A percentile compares a stretch with the other conserved stretches of the same genome.
These are phyloP conservation scores for Heptranchias perlo DNA, from an alignment of 2,113 vertebrate species.

Conservation along the genomic window DNA sequence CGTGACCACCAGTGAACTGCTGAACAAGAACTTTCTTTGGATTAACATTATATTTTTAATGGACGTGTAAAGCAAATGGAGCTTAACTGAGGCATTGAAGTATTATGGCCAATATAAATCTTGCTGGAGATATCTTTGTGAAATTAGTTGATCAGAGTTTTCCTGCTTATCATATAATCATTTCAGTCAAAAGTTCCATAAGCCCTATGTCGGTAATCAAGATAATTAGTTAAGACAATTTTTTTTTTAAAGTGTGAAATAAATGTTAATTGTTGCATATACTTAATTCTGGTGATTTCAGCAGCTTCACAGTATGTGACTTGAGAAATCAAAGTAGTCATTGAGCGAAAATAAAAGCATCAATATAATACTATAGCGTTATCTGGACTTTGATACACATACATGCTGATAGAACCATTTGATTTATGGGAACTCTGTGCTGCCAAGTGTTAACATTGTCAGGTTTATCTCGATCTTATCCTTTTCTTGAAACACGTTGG, in stretches of 20 bases:
- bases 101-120: not conserved
- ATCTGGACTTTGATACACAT: not conserved
- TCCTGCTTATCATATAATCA: not conserved
- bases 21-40: not conserved
- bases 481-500: not conserved
- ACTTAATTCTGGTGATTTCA: not conserved
- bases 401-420: not conserved
- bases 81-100: not conserved
- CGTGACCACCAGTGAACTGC: not conserved
- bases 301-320: not conserved
- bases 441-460: not conserved
- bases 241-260: not conserved
- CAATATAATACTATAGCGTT: not conserved
- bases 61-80: not conserved
- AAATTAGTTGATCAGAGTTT: not conserved
- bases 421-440: not conserved
- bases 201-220: not conserved
- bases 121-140: not conserved
- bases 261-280: not conserved
- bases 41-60: not conserved
- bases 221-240: not conserved
- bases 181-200: not conserved
- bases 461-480: not conserved
- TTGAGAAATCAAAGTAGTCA: not conserved
- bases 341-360: not conserved